phyloP scores from a whole-genome alignment of 2,888 invertebrate species.

The Drosophila borealis region DNA sequence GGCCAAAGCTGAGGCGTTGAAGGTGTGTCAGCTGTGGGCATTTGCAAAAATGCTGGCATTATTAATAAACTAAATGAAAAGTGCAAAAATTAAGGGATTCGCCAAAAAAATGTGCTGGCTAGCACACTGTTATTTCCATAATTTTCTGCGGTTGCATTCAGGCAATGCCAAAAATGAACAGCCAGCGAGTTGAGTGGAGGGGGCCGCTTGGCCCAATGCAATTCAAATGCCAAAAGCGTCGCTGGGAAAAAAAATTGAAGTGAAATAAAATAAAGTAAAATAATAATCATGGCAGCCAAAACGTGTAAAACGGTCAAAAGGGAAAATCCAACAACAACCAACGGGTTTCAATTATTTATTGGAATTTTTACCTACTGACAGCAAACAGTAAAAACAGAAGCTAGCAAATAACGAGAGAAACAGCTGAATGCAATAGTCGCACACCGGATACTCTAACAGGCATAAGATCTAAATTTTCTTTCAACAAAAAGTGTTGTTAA shows the following conservation, averaged over 20 bases:
- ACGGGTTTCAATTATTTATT: constrained; percentile 77
- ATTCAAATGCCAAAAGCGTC: constrained; percentile 64
- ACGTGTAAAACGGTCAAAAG: constrained; percentile 33
- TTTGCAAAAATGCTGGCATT: constrained; percentile 38
- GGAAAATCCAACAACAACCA: constrained; percentile 53
- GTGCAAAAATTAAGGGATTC: constrained; percentile 1
- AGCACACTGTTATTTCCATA: constrained; percentile 65
- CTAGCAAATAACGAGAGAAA: constrained; percentile 39
- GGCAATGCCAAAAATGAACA: constrained; percentile 54
- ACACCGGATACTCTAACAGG: constrained; percentile 22
- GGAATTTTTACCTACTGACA: constrained; percentile 78
- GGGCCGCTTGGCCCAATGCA: constrained; percentile 32
- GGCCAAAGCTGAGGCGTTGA: not conserved
- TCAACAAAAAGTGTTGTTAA: too few relatives aligned
- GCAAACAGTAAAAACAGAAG: constrained; percentile 72
- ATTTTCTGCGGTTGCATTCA: constrained; percentile 57
- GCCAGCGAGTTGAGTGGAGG: not conserved
- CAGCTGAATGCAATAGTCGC: not conserved
- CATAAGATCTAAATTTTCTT: not conserved
- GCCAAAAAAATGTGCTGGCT: constrained; percentile 23
- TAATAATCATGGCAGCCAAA: constrained; percentile 53
- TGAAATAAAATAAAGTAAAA: constrained; percentile 38
- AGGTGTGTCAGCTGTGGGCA: constrained; percentile 7
- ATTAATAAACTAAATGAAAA: constrained; percentile 56
- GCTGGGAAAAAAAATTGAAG: not conserved